Conservation (phyloP, 2,797 vertebrate species). For the Myripristis jacobus region DNA sequence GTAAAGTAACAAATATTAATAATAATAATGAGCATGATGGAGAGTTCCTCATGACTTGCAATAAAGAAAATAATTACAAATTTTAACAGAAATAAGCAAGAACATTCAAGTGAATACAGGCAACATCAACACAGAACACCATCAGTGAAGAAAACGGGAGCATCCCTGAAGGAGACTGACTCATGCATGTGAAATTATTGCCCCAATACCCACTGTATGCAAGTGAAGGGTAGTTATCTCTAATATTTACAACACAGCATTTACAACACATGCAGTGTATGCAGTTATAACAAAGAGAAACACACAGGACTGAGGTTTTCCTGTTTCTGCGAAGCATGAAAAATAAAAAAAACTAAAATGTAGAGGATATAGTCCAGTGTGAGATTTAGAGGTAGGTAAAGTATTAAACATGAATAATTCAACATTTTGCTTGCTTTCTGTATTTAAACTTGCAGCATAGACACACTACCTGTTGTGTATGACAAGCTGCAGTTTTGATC, state of each 20-base stretch:
- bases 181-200: conserved; percentile 31
- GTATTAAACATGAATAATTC: neutral
- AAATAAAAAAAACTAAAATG: conserved; percentile 19
- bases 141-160: conserved; percentile 14
- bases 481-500: conserved; percentile 29
- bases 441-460: conserved; percentile 12
- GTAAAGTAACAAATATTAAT: conserved; percentile 47
- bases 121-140: conserved; percentile 10
- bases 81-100: conserved; percentile 9
- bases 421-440: neutral
- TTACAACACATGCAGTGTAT: conserved; percentile 54
- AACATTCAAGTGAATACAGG: conserved; percentile 10
- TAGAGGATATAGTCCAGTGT: conserved; percentile 20
- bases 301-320: conserved; percentile 26
- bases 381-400: neutral
- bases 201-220: neutral
- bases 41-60: conserved; percentile 18
- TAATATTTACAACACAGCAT: conserved; percentile 64
- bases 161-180: conserved; percentile 12
- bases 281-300: conserved; percentile 23
- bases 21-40: conserved; percentile 34
- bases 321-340: conserved; percentile 38
- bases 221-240: neutral
- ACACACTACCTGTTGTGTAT: neutral
- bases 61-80: conserved; percentile 29